Percentiles rank a stretch among this genome's conserved stretches.
phyloP scores from a whole-genome alignment of 2,113 vertebrate genomes.

The Neolamprologus toae region DNA sequence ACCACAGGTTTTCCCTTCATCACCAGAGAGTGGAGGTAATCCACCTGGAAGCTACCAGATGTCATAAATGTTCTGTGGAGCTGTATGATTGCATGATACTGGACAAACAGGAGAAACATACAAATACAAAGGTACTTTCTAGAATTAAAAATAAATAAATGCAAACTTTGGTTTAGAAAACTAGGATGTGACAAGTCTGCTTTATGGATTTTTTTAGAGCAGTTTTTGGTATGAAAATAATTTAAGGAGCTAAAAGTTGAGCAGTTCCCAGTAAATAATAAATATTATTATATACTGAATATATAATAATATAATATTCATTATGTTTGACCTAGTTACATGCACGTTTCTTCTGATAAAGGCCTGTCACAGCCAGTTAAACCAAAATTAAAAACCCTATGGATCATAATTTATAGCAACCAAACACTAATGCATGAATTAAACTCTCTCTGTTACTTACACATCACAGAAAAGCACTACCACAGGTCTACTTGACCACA shows the following conservation, averaged over 20 bases:
- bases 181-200: not conserved
- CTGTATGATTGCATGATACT: not conserved
- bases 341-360: not conserved
- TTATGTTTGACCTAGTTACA: not conserved
- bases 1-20: not conserved
- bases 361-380: rapidly evolving
- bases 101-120: not conserved
- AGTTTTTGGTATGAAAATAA: not conserved
- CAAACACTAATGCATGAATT: not conserved
- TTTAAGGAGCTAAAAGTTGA: not conserved
- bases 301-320: not conserved
- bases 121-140: not conserved
- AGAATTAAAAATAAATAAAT: not conserved
- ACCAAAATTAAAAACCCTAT: not conserved
- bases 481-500: too few species aligned
- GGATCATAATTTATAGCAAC: not conserved
- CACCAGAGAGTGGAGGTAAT: rapidly evolving
- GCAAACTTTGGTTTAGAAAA: not conserved
- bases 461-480: not conserved
- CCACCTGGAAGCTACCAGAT: not conserved
- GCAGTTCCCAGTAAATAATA: not conserved
- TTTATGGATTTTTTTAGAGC: not conserved
- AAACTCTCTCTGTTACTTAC: rapidly evolving
- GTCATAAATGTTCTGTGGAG: not conserved
- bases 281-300: rapidly evolving